phyloP scores from a whole-genome alignment of 2,888 invertebrate genomes.

The Limnephilus auricula region DNA sequence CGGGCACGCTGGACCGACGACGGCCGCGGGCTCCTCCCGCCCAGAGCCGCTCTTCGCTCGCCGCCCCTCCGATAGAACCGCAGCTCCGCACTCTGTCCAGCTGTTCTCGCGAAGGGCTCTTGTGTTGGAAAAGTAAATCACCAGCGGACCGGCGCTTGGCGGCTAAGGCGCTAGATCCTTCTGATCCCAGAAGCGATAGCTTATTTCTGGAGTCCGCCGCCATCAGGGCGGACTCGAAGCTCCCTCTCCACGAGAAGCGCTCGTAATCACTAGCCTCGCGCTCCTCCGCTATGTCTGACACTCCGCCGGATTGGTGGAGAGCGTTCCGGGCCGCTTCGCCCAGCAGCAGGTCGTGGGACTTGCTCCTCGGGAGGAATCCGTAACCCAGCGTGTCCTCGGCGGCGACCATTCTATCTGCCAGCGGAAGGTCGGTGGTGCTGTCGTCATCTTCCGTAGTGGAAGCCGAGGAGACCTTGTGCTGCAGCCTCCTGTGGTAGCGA shows the following conservation, averaged over 20 bases:
- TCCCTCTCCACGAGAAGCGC: constrained; percentile 93
- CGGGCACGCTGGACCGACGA: constrained; percentile 79
- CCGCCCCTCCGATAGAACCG: constrained; percentile 88
- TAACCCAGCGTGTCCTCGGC: constrained; percentile 75
- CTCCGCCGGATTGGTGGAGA: constrained; percentile 75
- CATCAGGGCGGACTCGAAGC: constrained; percentile 93
- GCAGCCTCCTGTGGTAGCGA: constrained; percentile 78
- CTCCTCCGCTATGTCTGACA: constrained; percentile 78
- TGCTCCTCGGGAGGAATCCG: constrained; percentile 84
- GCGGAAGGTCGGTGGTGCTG: constrained; percentile 81
- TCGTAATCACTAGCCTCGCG: constrained; percentile 92
- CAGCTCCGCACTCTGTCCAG: constrained; percentile 87
- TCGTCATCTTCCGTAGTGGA: constrained; percentile 85
- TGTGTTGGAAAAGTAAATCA: constrained; percentile 87
- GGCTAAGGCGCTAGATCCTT: constrained; percentile 83
- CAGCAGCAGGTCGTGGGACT: constrained; percentile 88
- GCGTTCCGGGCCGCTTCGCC: constrained; percentile 76
- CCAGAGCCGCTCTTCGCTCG: constrained; percentile 78
- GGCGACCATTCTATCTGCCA: constrained; percentile 70
- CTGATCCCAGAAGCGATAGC: constrained; percentile 81
- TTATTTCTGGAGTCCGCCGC: constrained; percentile 92
- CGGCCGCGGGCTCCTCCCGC: constrained; percentile 69
- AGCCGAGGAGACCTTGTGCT: constrained; percentile 79
- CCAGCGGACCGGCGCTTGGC: constrained; percentile 90
- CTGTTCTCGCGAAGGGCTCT: constrained; percentile 87